Base-by-base conservation (phyloP, 1,140 invertebrate genomes). In the Drosophila novamexicana region DNA sequence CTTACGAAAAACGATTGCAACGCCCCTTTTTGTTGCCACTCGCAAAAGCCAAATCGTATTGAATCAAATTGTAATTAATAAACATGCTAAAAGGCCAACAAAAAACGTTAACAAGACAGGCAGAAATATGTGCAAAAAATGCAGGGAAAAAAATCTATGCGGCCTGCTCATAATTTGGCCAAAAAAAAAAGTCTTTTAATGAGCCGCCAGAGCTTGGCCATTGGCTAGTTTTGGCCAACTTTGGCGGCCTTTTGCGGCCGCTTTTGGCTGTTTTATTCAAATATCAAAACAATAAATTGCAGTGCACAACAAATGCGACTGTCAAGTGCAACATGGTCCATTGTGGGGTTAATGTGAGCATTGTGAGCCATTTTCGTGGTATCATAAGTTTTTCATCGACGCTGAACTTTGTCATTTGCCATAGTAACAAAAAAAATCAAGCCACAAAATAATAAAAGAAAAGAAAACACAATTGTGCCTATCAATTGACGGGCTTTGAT, bases 251-350 rank as follows among this genome's bases (percentile, higher is more conserved):
- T 81, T 85, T 86, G 68, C 76, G 59, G 53, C 59, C 45, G 4
- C 49, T 79, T 86, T 80, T 77, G 75, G 77, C 77, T 77, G 47
- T 80, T 89, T 88, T 89, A 83, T 89, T 79, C 59, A 77, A 83
- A 83, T 72, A 77, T 62, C 73, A 66, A 71, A 74, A 67, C 73
- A 54, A 77, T 89, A 89, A 88, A 88, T 86, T 79, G 32, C 52
- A 10, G 2, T 14, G 36, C 50, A 66, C 44, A 74, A 74, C 59
- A 75, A 81, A 78, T 77, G 79, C 76, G 73, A 77, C 72, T 88
- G 82, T 70, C 79, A 88, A 79, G 76, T 88, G 82, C 71, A 75
- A 80, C 79, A 79, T 86, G 72, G 10, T 37, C 47, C 75, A 65
- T 85, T 85, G 76, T 79, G 71, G 71, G 63, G 63, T 73, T 85